Percentiles rank a stretch among this genome's conserved stretches.
Conservation (phyloP, 2,797 vertebrate genomes). For the Rhinella marina region DNA sequence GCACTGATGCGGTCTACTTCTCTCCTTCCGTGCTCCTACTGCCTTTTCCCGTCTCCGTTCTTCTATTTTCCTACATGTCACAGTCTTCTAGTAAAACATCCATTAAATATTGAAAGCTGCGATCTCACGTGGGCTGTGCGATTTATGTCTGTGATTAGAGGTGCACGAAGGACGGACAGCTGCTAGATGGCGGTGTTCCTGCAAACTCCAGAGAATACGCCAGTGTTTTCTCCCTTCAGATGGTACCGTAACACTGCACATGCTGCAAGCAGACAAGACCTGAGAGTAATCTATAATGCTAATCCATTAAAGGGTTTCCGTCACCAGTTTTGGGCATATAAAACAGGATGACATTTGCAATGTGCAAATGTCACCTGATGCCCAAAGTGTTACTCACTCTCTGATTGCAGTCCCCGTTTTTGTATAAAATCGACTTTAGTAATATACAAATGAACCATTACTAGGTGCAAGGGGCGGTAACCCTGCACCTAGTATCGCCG, state of each 20-base stretch:
- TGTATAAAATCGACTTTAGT: too few relatives aligned
- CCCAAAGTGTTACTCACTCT: too few relatives aligned
- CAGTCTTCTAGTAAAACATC: slow-evolving; percentile 2
- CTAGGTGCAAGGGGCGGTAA: too few relatives aligned
- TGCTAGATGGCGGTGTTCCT: slow-evolving; percentile 29
- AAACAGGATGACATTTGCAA: too few relatives aligned
- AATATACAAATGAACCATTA: too few relatives aligned
- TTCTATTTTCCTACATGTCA: neutral
- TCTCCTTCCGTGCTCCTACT: neutral
- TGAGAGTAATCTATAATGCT: neutral
- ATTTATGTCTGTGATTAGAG: slow-evolving; percentile 1
- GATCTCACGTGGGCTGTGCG: slow-evolving; percentile 15
- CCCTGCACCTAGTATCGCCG: too few relatives aligned
- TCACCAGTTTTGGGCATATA: too few relatives aligned
- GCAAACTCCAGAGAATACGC: neutral
- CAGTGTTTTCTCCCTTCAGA: neutral
- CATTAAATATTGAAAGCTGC: neutral
- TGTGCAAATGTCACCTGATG: too few relatives aligned
- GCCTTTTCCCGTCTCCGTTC: neutral
- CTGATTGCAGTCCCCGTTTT: too few relatives aligned
- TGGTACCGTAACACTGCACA: too few relatives aligned
- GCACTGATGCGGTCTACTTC: neutral
- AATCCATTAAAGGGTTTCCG: too few relatives aligned
- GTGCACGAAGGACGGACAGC: neutral
- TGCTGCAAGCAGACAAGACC: slow-evolving; percentile 5